A percentile compares a stretch with the other conserved stretches of the same genome.
These are phyloP conservation scores for Lepidocyrtoides sp. DNA, from an alignment of 2,888 invertebrate species.

Conservation along the genomic window DNA sequence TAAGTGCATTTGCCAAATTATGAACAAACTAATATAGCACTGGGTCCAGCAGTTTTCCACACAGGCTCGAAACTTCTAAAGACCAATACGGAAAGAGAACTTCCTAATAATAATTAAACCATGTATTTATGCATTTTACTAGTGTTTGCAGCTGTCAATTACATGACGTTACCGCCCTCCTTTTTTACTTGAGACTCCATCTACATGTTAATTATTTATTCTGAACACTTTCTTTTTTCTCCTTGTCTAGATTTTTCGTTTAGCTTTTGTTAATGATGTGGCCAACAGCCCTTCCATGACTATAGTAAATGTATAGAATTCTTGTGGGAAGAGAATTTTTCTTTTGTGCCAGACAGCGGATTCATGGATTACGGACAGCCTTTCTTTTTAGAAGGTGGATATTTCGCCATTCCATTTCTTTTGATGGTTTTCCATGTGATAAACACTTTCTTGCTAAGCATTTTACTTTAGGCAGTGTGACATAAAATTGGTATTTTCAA, in stretches of 20 bases:
- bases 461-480: too few species aligned
- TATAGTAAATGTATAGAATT: not conserved
- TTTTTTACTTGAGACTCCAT: too few species aligned
- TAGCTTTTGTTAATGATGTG: not conserved
- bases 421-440: not conserved
- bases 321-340: not conserved
- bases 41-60: not conserved
- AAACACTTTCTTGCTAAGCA: not conserved
- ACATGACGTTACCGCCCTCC: not conserved
- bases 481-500: not conserved
- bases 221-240: not conserved
- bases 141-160: not conserved
- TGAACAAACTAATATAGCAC: not conserved
- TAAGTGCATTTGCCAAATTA: too few species aligned
- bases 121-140: not conserved
- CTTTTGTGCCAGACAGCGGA: not conserved
- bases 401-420: not conserved
- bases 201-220: too few species aligned
- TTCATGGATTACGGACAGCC: not conserved
- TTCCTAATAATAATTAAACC: not conserved
- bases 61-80: not conserved
- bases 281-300: not conserved
- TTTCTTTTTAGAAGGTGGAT: not conserved
- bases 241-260: not conserved
- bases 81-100: not conserved